Percentiles rank a stretch among this genome's conserved stretches.
phyloP scores from a whole-genome alignment of 2,888 invertebrate genomes.

The Chorisops tibialis region DNA sequence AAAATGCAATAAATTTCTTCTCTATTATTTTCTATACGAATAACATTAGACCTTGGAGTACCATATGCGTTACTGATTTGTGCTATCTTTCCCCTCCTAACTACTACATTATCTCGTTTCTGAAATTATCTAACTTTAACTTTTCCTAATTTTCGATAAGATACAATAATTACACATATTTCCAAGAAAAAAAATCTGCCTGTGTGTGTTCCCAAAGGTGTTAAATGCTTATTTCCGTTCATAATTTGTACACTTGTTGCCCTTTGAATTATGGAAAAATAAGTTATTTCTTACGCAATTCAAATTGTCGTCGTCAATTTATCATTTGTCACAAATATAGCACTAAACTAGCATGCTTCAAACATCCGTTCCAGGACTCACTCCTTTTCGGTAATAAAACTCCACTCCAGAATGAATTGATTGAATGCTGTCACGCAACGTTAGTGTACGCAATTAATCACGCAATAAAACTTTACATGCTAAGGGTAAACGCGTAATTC shows the following conservation, averaged over 20 bases:
- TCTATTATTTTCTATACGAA: no score
- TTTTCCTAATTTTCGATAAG: no score
- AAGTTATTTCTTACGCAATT: background rate
- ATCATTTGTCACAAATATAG: background rate
- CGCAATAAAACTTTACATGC: conserved; percentile 24
- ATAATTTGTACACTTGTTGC: conserved; percentile 18
- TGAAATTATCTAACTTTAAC: no score
- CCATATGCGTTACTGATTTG: background rate
- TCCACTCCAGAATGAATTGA: conserved; percentile 15
- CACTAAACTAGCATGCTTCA: background rate
- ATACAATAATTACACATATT: no score
- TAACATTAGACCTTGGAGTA: background rate
- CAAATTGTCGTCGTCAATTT: background rate
- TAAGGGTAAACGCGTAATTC: conserved; percentile 6
- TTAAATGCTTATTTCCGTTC: conserved; percentile 12
- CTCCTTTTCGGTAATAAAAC: conserved; percentile 14
- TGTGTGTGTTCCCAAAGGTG: no score
- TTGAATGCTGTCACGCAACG: conserved; percentile 25
- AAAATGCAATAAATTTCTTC: no score
- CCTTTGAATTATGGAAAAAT: conserved; percentile 3
- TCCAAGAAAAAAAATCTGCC: no score
- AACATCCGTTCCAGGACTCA: conserved; percentile 7
- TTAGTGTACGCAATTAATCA: conserved; percentile 31
- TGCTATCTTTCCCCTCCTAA: no score
- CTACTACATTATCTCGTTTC: no score